These are phyloP conservation scores for Tethea ocularis DNA, from an alignment of 2,888 invertebrate genomes.

Conservation along the genomic window DNA sequence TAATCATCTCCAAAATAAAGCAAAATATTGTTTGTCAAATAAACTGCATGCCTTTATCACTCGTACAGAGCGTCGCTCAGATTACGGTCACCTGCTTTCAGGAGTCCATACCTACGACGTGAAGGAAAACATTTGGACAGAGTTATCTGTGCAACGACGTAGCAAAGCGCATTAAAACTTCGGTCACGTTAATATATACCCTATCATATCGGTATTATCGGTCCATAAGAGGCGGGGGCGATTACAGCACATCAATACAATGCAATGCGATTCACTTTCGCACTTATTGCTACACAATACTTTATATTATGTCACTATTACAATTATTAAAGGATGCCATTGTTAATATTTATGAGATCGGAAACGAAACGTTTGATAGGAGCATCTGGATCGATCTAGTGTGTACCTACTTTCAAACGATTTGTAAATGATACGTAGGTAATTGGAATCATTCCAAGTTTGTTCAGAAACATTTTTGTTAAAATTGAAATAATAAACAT, in stretches of 20 bases:
- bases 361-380: neutral
- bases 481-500: neutral
- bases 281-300: constrained; percentile 53
- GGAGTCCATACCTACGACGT: too few relatives aligned
- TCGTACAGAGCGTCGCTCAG: too few relatives aligned
- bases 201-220: constrained; percentile 15
- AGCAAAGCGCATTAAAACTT: constrained; percentile 25
- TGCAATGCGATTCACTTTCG: constrained; percentile 65
- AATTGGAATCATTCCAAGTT: neutral
- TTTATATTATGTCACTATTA: constrained; percentile 54
- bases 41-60: too few relatives aligned
- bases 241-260: constrained; percentile 53
- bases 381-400: neutral
- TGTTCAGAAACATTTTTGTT: neutral
- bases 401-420: neutral
- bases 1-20: too few relatives aligned
- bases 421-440: neutral
- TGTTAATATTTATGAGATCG: constrained; percentile 12
- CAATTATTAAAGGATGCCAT: constrained; percentile 30
- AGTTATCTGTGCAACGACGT: too few relatives aligned
- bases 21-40: too few relatives aligned
- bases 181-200: constrained; percentile 36
- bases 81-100: too few relatives aligned
- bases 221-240: constrained; percentile 46
- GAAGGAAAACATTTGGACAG: too few relatives aligned